Base-by-base conservation (phyloP, 2,797 vertebrate species). In the Halcyon chelicuti region DNA sequence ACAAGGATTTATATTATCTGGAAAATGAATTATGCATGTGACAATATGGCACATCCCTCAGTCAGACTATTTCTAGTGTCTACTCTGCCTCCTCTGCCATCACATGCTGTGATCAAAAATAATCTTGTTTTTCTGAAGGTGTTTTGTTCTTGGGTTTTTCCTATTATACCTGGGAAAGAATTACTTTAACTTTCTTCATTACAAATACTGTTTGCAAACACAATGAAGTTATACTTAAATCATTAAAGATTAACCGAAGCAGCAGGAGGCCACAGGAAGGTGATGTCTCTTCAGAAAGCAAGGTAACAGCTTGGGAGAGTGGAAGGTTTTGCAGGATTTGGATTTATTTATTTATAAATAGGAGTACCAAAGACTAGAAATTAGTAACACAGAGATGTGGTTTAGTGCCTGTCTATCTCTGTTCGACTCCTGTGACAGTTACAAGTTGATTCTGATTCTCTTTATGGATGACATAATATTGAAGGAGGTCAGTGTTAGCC, bases 1-100 rank as follows among this genome's bases (percentile, higher is more conserved):
- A 79, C 1, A 1, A 93, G 28, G 39, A n/a, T 94, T 85, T 91
- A 85, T 2, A 1, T 82, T 94, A 93, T 74, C 63, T 85, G 40
- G 22, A 76, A 94, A 89, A 97, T 91, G 55, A 91, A 92, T 94
- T 94, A 94, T 89, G 33, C 28, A 76, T 89, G 44, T 92, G 87
- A 76, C 44, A 89, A 76, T 74, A 91, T 29, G 55, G 74, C 10
- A 93, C 14, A 87, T 79, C 15, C 14, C 46, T 61, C 68, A 67
- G 31, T 70, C 78, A 92, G 37, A n/a, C 37, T 67, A 37, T 89
- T 95, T 77, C 86, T 83, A 79, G 40, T 49, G 22, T 54, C 67
- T 80, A 4, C 31, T 79, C 47, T 93, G 39, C 57, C 60, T 87
- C 65, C 78, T 93, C 65, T 61, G 55, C 26, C 74, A 63, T 76